phyloP scores from a whole-genome alignment of 1,140 invertebrate species.

The Periplaneta americana region DNA sequence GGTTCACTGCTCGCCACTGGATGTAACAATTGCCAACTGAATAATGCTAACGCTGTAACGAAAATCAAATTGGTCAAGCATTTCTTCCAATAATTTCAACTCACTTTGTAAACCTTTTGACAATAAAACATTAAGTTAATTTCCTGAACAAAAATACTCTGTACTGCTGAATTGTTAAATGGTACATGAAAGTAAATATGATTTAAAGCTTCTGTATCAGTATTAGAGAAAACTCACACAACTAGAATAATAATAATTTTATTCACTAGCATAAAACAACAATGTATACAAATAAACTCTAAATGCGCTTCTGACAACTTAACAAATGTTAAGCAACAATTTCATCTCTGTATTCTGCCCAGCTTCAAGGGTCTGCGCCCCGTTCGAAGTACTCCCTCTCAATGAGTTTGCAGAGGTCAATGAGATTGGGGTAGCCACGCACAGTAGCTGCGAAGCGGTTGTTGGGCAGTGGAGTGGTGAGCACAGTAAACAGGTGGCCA shows the following conservation, averaged over 20 bases:
- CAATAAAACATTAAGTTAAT: no score
- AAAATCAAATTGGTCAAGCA: no score
- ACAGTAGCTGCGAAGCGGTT: conserved; percentile 66
- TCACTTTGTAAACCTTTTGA: no score
- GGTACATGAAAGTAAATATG: no score
- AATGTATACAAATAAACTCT: background rate
- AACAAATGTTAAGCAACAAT: background rate
- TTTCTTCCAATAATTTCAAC: no score
- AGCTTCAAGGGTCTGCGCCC: background rate
- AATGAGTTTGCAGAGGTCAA: conserved; percentile 68
- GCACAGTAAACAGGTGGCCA: conserved; percentile 90
- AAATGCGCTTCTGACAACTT: background rate
- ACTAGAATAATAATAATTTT: background rate
- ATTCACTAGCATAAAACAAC: background rate
- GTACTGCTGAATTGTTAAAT: no score
- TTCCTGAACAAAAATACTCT: no score
- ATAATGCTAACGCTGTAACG: no score
- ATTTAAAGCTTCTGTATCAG: no score
- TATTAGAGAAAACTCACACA: background rate
- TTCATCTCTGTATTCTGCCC: background rate
- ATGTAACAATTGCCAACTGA: no score
- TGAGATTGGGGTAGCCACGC: conserved; percentile 61
- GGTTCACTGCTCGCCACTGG: no score
- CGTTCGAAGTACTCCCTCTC: conserved; percentile 69
- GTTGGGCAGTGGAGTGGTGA: conserved; percentile 79